Conservation (phyloP, 2,113 vertebrate genomes). For the Cololabis saira region DNA sequence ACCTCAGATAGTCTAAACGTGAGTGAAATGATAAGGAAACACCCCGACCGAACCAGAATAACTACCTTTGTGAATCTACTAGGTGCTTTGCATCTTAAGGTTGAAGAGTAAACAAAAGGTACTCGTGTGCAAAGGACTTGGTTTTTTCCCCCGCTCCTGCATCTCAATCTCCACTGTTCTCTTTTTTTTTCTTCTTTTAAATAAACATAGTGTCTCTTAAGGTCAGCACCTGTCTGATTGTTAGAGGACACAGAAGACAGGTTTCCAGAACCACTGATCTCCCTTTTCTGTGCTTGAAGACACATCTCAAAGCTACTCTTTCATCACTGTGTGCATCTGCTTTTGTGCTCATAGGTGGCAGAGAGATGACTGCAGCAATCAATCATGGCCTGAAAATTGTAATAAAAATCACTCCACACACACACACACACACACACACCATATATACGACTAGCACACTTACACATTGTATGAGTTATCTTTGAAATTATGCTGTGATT, state of each 20-base stretch:
- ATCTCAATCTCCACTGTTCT: no score
- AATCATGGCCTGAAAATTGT: conserved; percentile 67
- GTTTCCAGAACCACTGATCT: conserved; percentile 47
- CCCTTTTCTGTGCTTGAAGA: conserved; percentile 54
- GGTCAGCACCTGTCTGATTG: conserved; percentile 61
- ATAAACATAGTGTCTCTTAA: conserved; percentile 54
- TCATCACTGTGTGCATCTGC: conserved; percentile 62
- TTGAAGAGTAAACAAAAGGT: conserved; percentile 32
- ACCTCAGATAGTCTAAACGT: conserved; percentile 1
- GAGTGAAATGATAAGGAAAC: conserved; percentile 19
- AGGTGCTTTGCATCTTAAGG: conserved; percentile 41
- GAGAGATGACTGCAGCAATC: conserved; percentile 74
- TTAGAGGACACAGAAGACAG: conserved; percentile 44
- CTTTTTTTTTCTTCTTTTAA: not conserved
- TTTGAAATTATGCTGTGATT: conserved; percentile 57
- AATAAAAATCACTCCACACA: conserved; percentile 40
- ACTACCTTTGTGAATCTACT: conserved; percentile 4
- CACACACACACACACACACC: conserved; percentile 18
- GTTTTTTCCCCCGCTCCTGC: no score
- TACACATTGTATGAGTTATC: conserved; percentile 49
- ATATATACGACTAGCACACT: not conserved
- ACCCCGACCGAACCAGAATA: not conserved
- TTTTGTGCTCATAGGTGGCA: conserved; percentile 76
- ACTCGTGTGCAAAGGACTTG: conserved; percentile 60
- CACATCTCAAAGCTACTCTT: conserved; percentile 43